Evolutionary conservation across 2,113 vertebrate species (phyloP).

Genomic region (Cacatua alba): DNA sequence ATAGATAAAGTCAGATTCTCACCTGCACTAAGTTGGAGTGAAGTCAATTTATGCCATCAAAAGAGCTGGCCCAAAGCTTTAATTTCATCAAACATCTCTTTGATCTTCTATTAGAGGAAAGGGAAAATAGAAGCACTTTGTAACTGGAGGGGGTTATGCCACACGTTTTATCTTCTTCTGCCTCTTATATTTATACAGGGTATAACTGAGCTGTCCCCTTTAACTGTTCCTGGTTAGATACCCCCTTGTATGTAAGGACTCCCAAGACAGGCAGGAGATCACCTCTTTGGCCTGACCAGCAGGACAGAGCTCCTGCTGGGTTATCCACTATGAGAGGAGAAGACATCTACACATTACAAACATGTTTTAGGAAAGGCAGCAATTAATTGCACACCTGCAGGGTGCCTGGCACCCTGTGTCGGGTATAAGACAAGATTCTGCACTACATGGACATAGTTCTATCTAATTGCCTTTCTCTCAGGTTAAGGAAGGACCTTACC

Average conservation of each 20-base stretch:
- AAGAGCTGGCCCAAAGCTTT: constrained; percentile 47
- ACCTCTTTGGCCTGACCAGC: accelerated
- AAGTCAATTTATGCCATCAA: constrained; percentile 67
- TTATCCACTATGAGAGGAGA: not conserved
- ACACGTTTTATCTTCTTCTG: not conserved
- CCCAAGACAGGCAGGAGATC: not conserved
- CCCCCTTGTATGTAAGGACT: not conserved
- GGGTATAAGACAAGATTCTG: not conserved
- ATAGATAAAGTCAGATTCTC: constrained; percentile 60
- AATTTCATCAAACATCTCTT: constrained; percentile 60
- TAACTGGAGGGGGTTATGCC: not conserved
- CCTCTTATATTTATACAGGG: not conserved
- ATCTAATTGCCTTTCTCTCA: not conserved
- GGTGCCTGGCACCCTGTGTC: not conserved
- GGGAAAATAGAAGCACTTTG: constrained; percentile 26
- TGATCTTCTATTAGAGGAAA: constrained; percentile 56
- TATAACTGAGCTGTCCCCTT: not conserved
- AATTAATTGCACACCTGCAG: not conserved
- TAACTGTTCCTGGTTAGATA: not conserved
- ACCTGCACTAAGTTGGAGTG: constrained; percentile 50
- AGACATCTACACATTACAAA: not conserved
- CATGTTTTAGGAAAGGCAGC: not conserved
- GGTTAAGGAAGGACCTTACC: not conserved
- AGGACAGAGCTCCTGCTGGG: not conserved
- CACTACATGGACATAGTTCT: not conserved